These are phyloP conservation scores for Molossus molossus DNA, from an alignment of 2,797 vertebrate genomes.

Conservation along the genomic window DNA sequence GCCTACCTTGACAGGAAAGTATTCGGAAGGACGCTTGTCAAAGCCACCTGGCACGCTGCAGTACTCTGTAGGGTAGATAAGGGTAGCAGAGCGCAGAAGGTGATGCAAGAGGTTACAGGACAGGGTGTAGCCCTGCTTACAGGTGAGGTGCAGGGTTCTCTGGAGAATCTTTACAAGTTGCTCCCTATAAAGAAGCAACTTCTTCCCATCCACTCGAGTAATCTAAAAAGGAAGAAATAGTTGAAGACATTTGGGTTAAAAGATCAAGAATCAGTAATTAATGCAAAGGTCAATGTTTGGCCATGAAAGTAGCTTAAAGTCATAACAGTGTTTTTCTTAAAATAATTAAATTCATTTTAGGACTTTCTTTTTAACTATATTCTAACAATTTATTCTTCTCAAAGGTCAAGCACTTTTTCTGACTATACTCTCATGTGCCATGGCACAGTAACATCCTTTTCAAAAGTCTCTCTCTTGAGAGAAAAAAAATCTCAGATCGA, in stretches of 20 bases:
- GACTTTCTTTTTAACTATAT: conserved; percentile 16
- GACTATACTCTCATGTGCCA: neutral
- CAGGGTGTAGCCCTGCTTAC: conserved; percentile 98
- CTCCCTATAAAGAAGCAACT: conserved; percentile 95
- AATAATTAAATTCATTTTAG: conserved; percentile 57
- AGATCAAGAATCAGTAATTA: conserved; percentile 55
- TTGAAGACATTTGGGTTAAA: conserved; percentile 30
- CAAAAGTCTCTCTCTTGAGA: neutral
- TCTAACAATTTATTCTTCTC: conserved; percentile 16
- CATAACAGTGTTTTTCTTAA: neutral
- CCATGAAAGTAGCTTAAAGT: conserved; percentile 30
- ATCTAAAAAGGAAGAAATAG: conserved; percentile 90
- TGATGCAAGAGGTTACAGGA: conserved; percentile 98
- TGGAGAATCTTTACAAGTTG: conserved; percentile 97
- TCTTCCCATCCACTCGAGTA: conserved; percentile 96
- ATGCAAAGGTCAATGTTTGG: neutral
- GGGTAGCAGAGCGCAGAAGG: conserved; percentile 95
- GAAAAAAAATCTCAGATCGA: neutral
- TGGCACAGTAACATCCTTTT: neutral
- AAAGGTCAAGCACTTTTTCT: conserved; percentile 55
- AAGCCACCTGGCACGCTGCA: conserved; percentile 98
- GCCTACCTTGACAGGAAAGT: conserved; percentile 97
- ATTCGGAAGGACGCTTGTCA: conserved; percentile 93
- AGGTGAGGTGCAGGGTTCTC: conserved; percentile 95
- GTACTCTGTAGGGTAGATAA: conserved; percentile 98